Base-by-base conservation (phyloP, 2,113 vertebrate genomes). In the Istiophorus platypterus region DNA sequence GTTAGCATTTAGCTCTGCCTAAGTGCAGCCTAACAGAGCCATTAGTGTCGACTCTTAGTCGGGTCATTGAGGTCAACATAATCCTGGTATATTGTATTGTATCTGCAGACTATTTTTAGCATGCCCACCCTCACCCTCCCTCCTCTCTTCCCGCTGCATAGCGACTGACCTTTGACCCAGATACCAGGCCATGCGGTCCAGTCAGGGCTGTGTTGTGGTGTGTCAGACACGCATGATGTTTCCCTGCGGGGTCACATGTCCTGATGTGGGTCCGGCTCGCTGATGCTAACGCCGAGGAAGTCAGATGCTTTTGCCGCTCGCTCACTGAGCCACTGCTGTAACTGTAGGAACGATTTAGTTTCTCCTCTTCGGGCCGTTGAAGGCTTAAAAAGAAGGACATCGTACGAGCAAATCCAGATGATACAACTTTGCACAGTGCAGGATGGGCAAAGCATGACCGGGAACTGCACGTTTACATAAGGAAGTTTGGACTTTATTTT, bases 151-250 rank as follows among this genome's bases (percentile, higher is more conserved):
- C 22, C n/a, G 0, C 51, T 57, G 75, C 75, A 66, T 45, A 70
- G 69, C 75, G 18, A 51, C 22, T 51, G 56, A 87, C 85, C 91
- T 91, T 74, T 89, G 90, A 91, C 84, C 88, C 78, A 86, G n/a
- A 87, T 86, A 26, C 51, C 67, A 37, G 39, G 20, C 79, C 71
- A 79, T 77, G 85, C 65, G 86, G 79, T 82, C 71, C 69, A 51
- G 58, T 64, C 70, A 0, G 71, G 64, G 76, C 34, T 66, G 56
- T 85, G 88, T 81, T 84, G 58, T 82, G 76, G 31, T 82, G 41
- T 49, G 81, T 81, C 69, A 34, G 64, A 68, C 76, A 11, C 75
- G 70, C 83, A 56, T 85, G 83, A 80, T 24, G 4, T 80, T 77
- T 76, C 71, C 37, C 73, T 64, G 24, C 34, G 1, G n/a, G 29